Conservation (phyloP, 1,140 invertebrate genomes). For the Caenorhabditis brenneri region DNA sequence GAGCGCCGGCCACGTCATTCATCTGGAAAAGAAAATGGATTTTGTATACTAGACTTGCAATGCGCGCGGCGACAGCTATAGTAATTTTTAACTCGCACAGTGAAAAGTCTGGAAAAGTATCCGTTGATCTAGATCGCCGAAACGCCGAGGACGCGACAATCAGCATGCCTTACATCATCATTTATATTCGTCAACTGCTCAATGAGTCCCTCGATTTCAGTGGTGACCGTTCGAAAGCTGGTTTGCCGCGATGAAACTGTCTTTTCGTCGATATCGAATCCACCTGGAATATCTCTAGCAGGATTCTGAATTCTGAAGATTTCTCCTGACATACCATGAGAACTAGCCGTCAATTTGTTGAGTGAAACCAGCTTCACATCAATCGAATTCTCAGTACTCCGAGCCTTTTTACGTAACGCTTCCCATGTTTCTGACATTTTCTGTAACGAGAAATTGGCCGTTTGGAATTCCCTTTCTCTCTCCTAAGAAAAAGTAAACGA, state of each 20-base stretch:
- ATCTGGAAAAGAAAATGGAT: slow-evolving; percentile 79
- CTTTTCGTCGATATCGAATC: slow-evolving; percentile 48
- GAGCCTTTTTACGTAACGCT: slow-evolving; percentile 83
- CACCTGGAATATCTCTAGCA: slow-evolving; percentile 37
- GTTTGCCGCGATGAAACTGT: slow-evolving; percentile 70
- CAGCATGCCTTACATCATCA: slow-evolving; percentile 45
- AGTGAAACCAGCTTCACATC: slow-evolving; percentile 92
- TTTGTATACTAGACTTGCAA: no score
- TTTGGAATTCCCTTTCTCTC: not conserved
- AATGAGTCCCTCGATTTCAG: slow-evolving; percentile 87
- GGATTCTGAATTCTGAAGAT: no score
- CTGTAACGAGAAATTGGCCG: not conserved
- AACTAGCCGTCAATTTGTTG: slow-evolving; percentile 84
- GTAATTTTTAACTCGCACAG: no score
- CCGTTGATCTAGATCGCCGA: no score
- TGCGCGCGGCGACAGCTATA: no score
- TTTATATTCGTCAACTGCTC: slow-evolving; percentile 72
- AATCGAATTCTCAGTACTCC: slow-evolving; percentile 93
- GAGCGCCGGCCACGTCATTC: slow-evolving; percentile 74
- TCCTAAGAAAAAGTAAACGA: not conserved
- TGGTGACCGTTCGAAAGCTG: slow-evolving; percentile 86
- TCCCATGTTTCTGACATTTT: slow-evolving; percentile 34
- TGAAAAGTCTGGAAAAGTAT: no score
- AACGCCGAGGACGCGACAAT: no score
- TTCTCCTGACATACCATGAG: not conserved